Conservation (phyloP, 2,113 vertebrate species). For the Gallinago undulata region DNA sequence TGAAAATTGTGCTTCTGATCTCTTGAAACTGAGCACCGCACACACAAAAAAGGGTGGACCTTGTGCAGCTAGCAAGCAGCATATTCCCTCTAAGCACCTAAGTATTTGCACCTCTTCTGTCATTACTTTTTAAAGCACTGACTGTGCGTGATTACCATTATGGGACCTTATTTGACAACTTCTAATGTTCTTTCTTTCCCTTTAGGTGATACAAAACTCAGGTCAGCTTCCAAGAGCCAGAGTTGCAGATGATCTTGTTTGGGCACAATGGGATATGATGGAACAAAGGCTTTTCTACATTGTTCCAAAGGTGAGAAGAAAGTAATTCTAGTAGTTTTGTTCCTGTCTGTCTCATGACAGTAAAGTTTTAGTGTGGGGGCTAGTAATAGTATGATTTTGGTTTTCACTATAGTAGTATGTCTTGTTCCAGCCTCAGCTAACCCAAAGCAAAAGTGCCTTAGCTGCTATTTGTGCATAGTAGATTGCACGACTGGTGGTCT, state of each 20-base stretch:
- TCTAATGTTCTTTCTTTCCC: neutral
- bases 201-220: conserved; percentile 84
- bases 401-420: neutral
- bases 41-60: neutral
- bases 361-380: neutral
- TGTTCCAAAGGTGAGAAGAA: conserved; percentile 76
- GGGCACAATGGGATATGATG: conserved; percentile 91
- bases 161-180: neutral
- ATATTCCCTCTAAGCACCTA: neutral
- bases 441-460: neutral
- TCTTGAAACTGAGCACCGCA: neutral
- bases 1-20: neutral
- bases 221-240: conserved; percentile 81
- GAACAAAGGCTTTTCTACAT: conserved; percentile 90
- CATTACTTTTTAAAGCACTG: neutral
- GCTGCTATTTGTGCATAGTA: neutral
- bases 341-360: neutral
- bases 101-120: neutral
- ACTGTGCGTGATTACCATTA: neutral
- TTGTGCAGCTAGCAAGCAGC: neutral
- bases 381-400: neutral
- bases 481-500: neutral
- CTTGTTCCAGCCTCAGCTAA: neutral
- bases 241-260: conserved; percentile 88
- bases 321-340: neutral